Percentiles rank a stretch among this genome's conserved stretches.
phyloP scores from a whole-genome alignment of 2,888 invertebrate genomes.

The Dastarcus helophoroides region DNA sequence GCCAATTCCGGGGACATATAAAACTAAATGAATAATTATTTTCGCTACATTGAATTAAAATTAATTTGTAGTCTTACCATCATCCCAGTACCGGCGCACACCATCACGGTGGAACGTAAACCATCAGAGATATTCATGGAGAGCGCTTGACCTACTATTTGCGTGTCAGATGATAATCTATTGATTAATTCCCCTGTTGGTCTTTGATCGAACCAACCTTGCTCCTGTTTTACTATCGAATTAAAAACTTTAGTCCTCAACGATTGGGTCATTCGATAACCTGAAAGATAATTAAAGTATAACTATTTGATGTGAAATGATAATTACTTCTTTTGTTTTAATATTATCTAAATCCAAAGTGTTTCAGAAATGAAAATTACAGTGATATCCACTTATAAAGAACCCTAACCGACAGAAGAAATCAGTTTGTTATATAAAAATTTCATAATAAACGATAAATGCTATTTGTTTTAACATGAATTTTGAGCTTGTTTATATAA shows the following conservation, averaged over 20 bases:
- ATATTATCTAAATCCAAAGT: too few species aligned
- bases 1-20: slow-evolving; percentile 87
- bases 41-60: not conserved
- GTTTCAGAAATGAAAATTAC: too few species aligned
- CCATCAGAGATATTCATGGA: slow-evolving; percentile 95
- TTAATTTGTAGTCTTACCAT: slow-evolving; percentile 53
- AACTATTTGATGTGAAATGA: too few species aligned
- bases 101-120: slow-evolving; percentile 75
- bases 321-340: too few species aligned
- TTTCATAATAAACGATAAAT: too few species aligned
- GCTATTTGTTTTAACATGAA: too few species aligned
- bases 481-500: too few species aligned
- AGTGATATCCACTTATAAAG: too few species aligned
- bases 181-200: slow-evolving; percentile 90
- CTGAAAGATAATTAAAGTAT: too few species aligned
- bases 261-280: slow-evolving; percentile 75
- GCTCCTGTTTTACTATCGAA: slow-evolving; percentile 75
- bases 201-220: slow-evolving; percentile 81
- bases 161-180: slow-evolving; percentile 80
- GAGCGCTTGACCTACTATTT: slow-evolving; percentile 80
- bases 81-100: slow-evolving; percentile 80
- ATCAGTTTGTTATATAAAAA: too few species aligned
- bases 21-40: slow-evolving; percentile 44
- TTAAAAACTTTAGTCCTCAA: slow-evolving; percentile 68
- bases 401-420: too few species aligned